Conservation (phyloP, 1,140 invertebrate species). For the Dysdera silvatica region DNA sequence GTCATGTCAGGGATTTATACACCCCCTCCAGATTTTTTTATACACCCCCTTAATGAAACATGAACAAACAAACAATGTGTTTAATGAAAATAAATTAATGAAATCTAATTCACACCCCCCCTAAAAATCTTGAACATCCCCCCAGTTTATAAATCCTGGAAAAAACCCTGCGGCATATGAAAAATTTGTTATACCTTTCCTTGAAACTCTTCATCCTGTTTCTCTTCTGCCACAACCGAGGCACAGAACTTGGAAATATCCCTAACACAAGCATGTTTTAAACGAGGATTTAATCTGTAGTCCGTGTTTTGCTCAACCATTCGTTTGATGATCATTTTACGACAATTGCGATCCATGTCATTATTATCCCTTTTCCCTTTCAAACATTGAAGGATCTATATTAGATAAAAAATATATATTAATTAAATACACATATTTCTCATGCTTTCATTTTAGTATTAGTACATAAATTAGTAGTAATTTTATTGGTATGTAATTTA, state of each 20-base stretch:
- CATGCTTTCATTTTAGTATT: too few species aligned
- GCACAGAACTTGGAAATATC: conserved; percentile 66
- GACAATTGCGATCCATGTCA: conserved; percentile 77
- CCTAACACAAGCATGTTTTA: conserved; percentile 65
- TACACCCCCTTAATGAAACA: too few species aligned
- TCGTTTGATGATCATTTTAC: conserved; percentile 71
- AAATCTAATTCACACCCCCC: too few species aligned
- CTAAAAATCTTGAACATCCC: too few species aligned
- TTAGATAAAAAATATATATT: background rate
- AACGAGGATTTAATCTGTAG: conserved; percentile 78
- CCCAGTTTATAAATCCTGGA: too few species aligned
- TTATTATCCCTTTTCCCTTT: conserved; percentile 67
- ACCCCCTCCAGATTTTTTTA: too few species aligned
- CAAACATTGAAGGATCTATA: conserved; percentile 44
- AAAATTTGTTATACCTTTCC: conserved; percentile 36
- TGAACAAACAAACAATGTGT: too few species aligned
- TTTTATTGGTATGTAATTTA: too few species aligned
- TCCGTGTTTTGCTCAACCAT: conserved; percentile 89
- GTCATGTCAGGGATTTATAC: too few species aligned
- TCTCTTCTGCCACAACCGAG: conserved; percentile 40
- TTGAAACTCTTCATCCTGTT: conserved; percentile 37
- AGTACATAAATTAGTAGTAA: too few species aligned
- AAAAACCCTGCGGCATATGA: conserved; percentile 33
- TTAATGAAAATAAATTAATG: too few species aligned
- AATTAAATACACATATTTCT: background rate